Evolutionary conservation across 2,113 vertebrate species (phyloP).

Genomic region (Numenius arquata): DNA sequence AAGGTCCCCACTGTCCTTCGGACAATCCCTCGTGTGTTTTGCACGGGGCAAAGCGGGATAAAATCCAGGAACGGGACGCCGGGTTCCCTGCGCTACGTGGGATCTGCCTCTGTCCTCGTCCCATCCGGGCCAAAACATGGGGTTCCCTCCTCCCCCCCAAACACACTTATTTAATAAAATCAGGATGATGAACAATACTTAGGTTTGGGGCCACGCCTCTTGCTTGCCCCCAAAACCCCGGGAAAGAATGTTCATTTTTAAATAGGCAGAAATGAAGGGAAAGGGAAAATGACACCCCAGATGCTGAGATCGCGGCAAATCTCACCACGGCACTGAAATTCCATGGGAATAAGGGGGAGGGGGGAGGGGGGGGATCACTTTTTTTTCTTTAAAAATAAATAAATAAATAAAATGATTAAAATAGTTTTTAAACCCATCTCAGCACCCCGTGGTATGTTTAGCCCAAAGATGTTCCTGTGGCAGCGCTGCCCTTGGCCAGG

Average conservation of each 20-base stretch:
- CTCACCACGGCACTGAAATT: neutral
- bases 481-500: neutral
- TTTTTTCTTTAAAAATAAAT: neutral
- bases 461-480: accelerated
- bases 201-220: neutral
- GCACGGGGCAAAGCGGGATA: neutral
- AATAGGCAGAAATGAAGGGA: neutral
- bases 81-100: accelerated
- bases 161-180: neutral
- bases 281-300: neutral
- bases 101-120: neutral
- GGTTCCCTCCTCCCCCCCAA: accelerated
- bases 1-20: neutral
- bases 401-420: no score
- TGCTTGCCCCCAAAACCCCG: neutral
- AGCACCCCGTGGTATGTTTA: no score
- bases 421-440: neutral
- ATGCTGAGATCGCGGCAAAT: accelerated
- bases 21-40: neutral
- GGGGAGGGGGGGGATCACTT: no score
- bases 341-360: neutral
- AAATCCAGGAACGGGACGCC: accelerated
- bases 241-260: neutral
- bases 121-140: neutral
- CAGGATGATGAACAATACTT: neutral